phyloP scores from a whole-genome alignment of 1,140 invertebrate genomes.

The Maniola jurtina region DNA sequence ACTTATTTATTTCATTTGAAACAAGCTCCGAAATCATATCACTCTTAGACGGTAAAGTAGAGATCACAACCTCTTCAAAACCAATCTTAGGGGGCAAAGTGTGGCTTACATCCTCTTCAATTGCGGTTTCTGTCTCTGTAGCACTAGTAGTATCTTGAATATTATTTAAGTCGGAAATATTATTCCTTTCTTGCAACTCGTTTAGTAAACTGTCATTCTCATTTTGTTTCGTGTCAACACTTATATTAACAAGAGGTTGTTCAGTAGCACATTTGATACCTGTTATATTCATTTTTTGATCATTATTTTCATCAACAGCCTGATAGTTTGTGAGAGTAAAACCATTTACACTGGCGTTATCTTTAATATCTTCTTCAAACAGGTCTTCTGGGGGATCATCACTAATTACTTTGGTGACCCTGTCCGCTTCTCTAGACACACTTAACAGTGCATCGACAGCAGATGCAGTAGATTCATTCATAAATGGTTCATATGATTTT shows the following conservation, averaged over 20 bases:
- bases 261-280: neutral
- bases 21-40: neutral
- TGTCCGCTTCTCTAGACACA: constrained; percentile 66
- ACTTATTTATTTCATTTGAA: constrained; percentile 12
- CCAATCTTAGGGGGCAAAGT: neutral
- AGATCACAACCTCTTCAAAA: neutral
- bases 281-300: constrained; percentile 3
- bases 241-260: neutral
- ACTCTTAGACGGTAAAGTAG: neutral
- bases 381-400: constrained; percentile 69
- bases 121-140: neutral
- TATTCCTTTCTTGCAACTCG: neutral
- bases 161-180: neutral
- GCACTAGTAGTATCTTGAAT: neutral
- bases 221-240: constrained; percentile 1
- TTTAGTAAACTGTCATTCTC: neutral
- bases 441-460: constrained; percentile 69
- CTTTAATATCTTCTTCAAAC: constrained; percentile 68
- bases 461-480: constrained; percentile 69
- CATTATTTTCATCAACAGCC: constrained; percentile 9
- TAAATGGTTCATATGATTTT: constrained; percentile 43
- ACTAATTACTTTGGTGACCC: constrained; percentile 67
- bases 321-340: constrained; percentile 18
- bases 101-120: neutral
- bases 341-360: constrained; percentile 30